These are phyloP conservation scores for Willowsia nigromaculata DNA, from an alignment of 2,888 invertebrate species.

Conservation along the genomic window DNA sequence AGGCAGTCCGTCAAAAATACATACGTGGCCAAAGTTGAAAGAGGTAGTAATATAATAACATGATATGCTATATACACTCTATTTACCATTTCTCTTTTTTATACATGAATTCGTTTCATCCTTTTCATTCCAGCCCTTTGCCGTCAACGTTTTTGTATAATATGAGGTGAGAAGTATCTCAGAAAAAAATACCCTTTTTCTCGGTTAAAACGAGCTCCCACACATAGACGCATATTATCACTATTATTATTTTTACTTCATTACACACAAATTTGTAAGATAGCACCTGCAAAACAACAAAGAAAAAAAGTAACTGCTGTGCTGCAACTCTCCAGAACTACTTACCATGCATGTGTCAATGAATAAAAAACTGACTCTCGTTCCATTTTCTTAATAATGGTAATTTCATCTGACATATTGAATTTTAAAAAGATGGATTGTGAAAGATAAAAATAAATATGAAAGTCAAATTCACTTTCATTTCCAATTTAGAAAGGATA, in stretches of 20 bases:
- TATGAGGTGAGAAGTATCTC: slow-evolving; percentile 24
- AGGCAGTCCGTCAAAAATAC: slow-evolving; percentile 7
- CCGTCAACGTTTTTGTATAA: neutral
- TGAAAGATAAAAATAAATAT: neutral
- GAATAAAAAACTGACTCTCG: neutral
- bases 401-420: slow-evolving; percentile 25
- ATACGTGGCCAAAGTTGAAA: neutral
- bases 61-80: no score
- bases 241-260: slow-evolving; percentile 7
- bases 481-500: neutral
- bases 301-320: neutral
- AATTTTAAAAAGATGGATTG: slow-evolving; percentile 8
- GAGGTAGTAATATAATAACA: neutral
- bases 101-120: neutral
- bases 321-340: neutral
- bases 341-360: neutral
- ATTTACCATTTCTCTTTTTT: neutral
- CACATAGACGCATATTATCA: neutral
- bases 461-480: slow-evolving; percentile 37
- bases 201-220: neutral
- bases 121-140: neutral
- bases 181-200: neutral
- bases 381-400: slow-evolving; percentile 5
- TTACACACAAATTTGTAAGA: slow-evolving; percentile 19
- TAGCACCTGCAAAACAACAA: slow-evolving; percentile 10